Evolutionary conservation across 1,140 invertebrate genomes (phyloP), one percentile per base, ranked within the genome.

Genomic region (Hestina assimilis): DNA sequence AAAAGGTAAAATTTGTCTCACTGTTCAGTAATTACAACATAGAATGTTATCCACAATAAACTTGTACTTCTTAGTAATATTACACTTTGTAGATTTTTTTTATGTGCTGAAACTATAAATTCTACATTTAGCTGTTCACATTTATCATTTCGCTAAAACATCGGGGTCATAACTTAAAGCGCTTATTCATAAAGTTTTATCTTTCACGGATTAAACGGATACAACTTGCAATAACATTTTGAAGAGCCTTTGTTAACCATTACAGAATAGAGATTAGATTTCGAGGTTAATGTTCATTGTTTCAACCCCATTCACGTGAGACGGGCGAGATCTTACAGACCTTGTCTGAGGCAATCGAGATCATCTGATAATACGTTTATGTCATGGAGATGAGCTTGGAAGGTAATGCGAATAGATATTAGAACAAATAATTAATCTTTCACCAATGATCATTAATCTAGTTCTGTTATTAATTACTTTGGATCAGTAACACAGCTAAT

Each of bases 271-370:
- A 58, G 46, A 50, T 48, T 58, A 50, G 20, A 58, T 50, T 23
- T 58, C 38, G 40, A 58, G 55, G 55, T 31, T 38, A 42, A 47
- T 28, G 45, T 19, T 24, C 29, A 58, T 58, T 58, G 55, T 58
- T 31, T 50, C 26, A 15, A 19, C 51, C 51, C 41, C 40, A 53
- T 31, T 53, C 17, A 23, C 28, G 41, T 53, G 28, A 45, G 41
- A 42, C 40, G 17, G 29, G 19, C 19, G 19, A 48, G 45, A 23
- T 29, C 24, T 19, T 33, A 14, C 12, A 33, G 26, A 20, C 50
- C 40, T 43, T 33, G n/a, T 12, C 11, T 53, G n/a, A 20, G 8
- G 50, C 26, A 24, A 53, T 43, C 28, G 19, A 43, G 50, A 53
- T 53, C 26, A 20, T 8, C n/a, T 21, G 40, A 52, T 52, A 38